Percentiles rank a stretch among this genome's conserved stretches.
Conservation (phyloP, 2,888 invertebrate species). For the Agonopterix heracliana region DNA sequence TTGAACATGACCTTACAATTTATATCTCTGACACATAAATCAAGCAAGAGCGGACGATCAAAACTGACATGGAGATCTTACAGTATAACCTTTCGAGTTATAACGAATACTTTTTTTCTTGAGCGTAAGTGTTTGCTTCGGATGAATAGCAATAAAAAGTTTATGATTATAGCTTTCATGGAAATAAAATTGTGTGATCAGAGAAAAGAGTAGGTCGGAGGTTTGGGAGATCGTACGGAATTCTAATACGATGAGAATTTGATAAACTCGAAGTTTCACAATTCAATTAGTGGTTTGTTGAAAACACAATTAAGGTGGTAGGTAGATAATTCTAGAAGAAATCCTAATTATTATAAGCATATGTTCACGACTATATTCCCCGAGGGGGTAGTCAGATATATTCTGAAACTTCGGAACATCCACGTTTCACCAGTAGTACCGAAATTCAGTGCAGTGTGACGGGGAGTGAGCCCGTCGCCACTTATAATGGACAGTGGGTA, state of each 20-base stretch:
- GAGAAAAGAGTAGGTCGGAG: constrained; percentile 1
- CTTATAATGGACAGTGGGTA: too few species aligned
- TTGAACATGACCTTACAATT: constrained; percentile 63
- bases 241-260: background rate
- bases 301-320: too few species aligned
- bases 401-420: too few species aligned
- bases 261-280: background rate
- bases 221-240: background rate
- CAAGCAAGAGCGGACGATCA: constrained; percentile 57
- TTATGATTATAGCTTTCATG: constrained; percentile 68
- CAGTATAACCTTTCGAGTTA: constrained; percentile 46
- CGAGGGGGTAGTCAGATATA: too few species aligned
- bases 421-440: too few species aligned
- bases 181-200: constrained; percentile 60
- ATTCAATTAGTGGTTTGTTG: too few species aligned
- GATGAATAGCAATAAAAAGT: constrained; percentile 68
- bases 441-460: too few species aligned
- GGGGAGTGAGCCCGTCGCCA: too few species aligned
- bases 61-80: constrained; percentile 60
- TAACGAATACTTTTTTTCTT: constrained; percentile 35
- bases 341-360: too few species aligned
- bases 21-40: constrained; percentile 60
- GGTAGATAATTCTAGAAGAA: too few species aligned
- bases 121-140: constrained; percentile 54
- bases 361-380: too few species aligned